A percentile compares a stretch with the other conserved stretches of the same genome.
Evolutionary conservation across 2,888 invertebrate species (phyloP).

Genomic region (Pseudococcus longispinus): DNA sequence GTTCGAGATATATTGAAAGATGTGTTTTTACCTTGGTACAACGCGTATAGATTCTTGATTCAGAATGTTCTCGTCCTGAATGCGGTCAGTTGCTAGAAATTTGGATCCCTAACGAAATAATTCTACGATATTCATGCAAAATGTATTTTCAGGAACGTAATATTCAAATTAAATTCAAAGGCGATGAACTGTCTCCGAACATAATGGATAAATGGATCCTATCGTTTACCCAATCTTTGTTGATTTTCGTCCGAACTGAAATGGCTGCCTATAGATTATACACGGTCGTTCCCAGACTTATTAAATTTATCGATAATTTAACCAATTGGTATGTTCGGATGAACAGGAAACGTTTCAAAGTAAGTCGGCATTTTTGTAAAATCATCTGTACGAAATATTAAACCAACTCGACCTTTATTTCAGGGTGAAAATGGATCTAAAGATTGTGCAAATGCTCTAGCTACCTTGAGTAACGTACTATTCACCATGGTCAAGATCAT

Average conservation of each 20-base stretch:
- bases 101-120: background rate
- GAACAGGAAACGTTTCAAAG: constrained; percentile 91
- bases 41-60: constrained; percentile 89
- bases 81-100: constrained; percentile 46
- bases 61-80: constrained; percentile 87
- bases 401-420: constrained; percentile 40
- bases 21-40: constrained; percentile 97
- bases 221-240: constrained; percentile 92
- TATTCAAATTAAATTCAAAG: constrained; percentile 49
- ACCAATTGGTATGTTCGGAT: constrained; percentile 99
- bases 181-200: constrained; percentile 65
- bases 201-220: constrained; percentile 98
- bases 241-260: constrained; percentile 86
- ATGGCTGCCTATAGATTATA: constrained; percentile 95
- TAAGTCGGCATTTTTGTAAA: constrained; percentile 56
- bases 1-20: constrained; percentile 96
- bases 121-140: background rate
- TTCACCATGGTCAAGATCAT: constrained; percentile 89
- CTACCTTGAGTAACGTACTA: constrained; percentile 87
- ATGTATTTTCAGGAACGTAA: constrained; percentile 38
- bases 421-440: constrained; percentile 80
- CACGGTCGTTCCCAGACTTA: constrained; percentile 90
- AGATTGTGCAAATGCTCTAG: constrained; percentile 84
- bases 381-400: background rate
- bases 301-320: constrained; percentile 95